Conservation (phyloP, 1,140 invertebrate species). For the Brachystomella parvula region DNA sequence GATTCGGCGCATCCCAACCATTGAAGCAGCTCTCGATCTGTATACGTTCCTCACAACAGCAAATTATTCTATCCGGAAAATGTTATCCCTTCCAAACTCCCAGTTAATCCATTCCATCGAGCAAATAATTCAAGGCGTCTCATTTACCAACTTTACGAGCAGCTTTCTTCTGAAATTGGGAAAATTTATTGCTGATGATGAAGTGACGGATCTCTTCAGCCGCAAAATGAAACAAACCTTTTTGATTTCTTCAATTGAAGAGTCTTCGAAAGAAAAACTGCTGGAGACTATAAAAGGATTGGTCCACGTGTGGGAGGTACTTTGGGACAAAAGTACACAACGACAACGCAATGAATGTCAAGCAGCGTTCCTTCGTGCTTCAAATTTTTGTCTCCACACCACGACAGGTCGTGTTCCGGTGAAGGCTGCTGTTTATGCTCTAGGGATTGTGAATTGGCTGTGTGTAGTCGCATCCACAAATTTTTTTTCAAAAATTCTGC, state of each 20-base stretch:
- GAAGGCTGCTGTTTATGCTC: neutral
- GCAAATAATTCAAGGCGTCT: neutral
- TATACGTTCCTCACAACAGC: slow-evolving; percentile 10
- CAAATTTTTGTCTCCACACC: neutral
- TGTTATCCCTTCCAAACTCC: neutral
- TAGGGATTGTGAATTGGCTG: neutral
- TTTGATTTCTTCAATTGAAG: neutral
- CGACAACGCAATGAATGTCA: neutral
- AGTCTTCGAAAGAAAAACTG: neutral
- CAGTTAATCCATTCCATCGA: neutral
- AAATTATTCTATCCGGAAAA: slow-evolving; percentile 12
- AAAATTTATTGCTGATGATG: neutral
- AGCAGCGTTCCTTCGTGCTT: neutral
- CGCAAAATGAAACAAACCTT: neutral
- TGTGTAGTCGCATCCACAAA: neutral
- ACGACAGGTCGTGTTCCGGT: neutral
- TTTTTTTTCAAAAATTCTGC: neutral
- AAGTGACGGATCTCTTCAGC: neutral
- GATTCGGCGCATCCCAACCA: neutral
- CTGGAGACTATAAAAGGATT: neutral
- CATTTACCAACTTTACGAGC: neutral
- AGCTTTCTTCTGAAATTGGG: neutral
- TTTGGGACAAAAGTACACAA: neutral
- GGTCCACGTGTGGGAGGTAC: neutral
- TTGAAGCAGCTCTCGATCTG: slow-evolving; percentile 6